phyloP scores from a whole-genome alignment of 2,113 vertebrate species.

The Oryzias curvinotus region DNA sequence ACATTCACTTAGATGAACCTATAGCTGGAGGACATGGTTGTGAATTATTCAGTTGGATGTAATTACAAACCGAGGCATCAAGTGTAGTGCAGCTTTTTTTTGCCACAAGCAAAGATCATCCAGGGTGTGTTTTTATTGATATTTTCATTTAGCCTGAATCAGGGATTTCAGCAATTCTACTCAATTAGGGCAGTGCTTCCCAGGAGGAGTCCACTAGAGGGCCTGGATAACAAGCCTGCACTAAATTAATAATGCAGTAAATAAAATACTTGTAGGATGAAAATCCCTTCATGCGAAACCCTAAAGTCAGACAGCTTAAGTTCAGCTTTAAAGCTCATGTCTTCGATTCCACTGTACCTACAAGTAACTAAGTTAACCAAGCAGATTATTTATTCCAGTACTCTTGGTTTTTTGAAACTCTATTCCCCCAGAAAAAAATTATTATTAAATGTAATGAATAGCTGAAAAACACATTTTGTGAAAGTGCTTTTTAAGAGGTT shows the following conservation, averaged over 20 bases:
- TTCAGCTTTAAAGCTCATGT: conserved; percentile 18
- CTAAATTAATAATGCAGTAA: conserved; percentile 72
- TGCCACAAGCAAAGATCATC: conserved; percentile 73
- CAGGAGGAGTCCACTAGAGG: conserved; percentile 52
- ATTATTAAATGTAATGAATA: too few species aligned
- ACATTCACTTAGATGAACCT: conserved; percentile 62
- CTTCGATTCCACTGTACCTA: conserved; percentile 43
- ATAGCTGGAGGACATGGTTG: conserved; percentile 61
- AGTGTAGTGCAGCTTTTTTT: conserved; percentile 38
- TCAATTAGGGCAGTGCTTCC: conserved; percentile 64
- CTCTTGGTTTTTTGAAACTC: too few species aligned
- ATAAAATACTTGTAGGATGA: conserved; percentile 55
- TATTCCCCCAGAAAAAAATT: too few species aligned
- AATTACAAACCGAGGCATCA: conserved; percentile 64
- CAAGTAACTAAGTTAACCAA: conserved; percentile 42
- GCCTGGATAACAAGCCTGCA: conserved; percentile 62
- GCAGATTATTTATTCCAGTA: not conserved
- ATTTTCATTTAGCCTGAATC: conserved; percentile 69
- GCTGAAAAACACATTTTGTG: too few species aligned
- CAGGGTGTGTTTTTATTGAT: conserved; percentile 73
- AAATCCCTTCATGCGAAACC: conserved; percentile 53
- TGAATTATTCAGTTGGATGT: conserved; percentile 74
- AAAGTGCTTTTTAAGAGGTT: too few species aligned
- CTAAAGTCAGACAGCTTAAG: conserved; percentile 40
- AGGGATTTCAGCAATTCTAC: conserved; percentile 61